Evolutionary conservation across 2,797 vertebrate species (phyloP).

Genomic region (Spheniscus humboldti): DNA sequence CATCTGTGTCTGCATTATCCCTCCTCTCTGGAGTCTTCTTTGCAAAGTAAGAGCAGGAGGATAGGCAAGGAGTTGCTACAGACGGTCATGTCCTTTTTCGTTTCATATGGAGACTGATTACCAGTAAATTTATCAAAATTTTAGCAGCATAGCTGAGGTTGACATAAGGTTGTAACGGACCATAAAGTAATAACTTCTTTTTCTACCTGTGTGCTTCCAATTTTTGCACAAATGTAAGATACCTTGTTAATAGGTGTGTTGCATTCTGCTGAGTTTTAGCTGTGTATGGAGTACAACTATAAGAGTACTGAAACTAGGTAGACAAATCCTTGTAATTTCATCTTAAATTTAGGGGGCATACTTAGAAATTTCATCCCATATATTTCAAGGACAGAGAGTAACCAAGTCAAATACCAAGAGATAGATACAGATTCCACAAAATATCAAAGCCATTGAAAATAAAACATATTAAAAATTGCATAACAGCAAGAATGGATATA

Average conservation of each 20-base stretch:
- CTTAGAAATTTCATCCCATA: background rate
- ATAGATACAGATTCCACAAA: background rate
- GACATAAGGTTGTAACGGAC: background rate
- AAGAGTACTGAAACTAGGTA: background rate
- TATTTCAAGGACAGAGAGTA: background rate
- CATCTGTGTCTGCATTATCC: background rate
- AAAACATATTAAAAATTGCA: background rate
- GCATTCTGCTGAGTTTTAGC: background rate
- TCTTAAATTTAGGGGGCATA: background rate
- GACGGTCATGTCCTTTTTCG: accelerated
- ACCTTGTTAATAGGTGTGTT: background rate
- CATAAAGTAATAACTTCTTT: background rate
- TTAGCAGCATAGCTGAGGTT: background rate
- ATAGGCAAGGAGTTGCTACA: background rate
- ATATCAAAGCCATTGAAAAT: background rate
- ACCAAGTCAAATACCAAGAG: background rate
- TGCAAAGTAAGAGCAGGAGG: background rate
- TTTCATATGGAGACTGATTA: background rate
- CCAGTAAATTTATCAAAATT: background rate
- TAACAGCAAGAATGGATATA: background rate
- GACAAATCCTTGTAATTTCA: background rate
- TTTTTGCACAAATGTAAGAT: background rate
- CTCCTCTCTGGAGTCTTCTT: background rate
- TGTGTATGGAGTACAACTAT: background rate
- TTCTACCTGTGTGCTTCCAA: background rate